These are phyloP conservation scores for Loris lydekkerianus DNA, from an alignment of 2,797 vertebrate genomes.

Conservation along the genomic window DNA sequence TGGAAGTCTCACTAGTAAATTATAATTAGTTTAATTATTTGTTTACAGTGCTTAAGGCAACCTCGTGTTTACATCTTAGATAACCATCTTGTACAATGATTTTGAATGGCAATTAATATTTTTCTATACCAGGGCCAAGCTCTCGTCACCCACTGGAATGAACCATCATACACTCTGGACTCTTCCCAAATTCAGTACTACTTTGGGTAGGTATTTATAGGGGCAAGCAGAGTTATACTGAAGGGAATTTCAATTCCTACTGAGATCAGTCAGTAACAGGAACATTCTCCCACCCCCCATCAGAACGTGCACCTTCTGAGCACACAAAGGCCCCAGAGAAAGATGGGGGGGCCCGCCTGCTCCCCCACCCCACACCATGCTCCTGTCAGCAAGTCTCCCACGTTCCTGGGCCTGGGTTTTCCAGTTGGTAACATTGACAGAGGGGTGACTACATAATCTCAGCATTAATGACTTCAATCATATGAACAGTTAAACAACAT, in stretches of 20 bases:
- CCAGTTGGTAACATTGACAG: background rate
- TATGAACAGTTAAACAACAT: background rate
- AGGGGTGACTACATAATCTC: background rate
- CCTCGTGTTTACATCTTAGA: background rate
- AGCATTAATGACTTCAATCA: background rate
- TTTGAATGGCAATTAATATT: constrained; percentile 60
- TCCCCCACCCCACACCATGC: background rate
- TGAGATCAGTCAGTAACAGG: background rate
- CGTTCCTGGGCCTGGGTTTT: background rate
- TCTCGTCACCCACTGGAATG: constrained; percentile 29
- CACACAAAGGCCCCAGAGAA: background rate
- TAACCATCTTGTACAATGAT: background rate
- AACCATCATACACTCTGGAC: background rate
- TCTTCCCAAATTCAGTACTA: background rate
- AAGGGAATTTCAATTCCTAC: background rate
- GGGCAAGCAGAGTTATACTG: background rate
- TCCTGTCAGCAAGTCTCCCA: background rate
- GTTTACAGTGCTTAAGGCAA: constrained; percentile 29
- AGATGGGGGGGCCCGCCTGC: background rate
- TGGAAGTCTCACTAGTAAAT: background rate
- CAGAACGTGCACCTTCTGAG: background rate
- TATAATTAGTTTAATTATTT: constrained; percentile 55
- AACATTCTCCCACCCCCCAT: background rate
- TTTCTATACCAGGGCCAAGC: background rate
- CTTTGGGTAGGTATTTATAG: background rate